Base-by-base conservation (phyloP, 2,797 vertebrate species). In the Kryptopterus vitreolus region DNA sequence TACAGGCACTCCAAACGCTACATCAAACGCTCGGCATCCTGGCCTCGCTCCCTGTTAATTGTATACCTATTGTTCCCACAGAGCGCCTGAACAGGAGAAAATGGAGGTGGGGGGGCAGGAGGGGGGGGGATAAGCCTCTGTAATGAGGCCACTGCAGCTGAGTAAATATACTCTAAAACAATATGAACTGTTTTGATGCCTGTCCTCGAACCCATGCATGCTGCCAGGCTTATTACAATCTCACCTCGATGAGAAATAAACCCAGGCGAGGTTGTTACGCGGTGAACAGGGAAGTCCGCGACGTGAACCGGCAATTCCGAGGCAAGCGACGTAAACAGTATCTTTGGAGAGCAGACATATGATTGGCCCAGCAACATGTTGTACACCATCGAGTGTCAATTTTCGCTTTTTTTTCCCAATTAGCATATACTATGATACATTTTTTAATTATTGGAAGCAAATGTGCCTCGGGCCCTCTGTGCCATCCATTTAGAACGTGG, bases 61-160 rank as follows among this genome's bases (percentile, higher is more conserved):
- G 92, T 91, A 88, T 88, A 88, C 87, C 91, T 89, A 92, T 93
- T 94, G 92, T 94, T 92, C 89, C 90, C 85, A 88, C 82, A 83
- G 86, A 88, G 88, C 90, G 83, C 89, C 88, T 82, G 87, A 88
- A 86, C 88, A 84, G 87, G 86, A 86, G 85, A 88, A 91, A 88
- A 91, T 87, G 86, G 86, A 88, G 86, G 82, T 79, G 82, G 82
- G 77, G 82, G 81, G 76, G 71, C 80, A 33, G 77, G 82, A 82
- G 76, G 71, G 81, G 38, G 77, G 78, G 72, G 81, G 79, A 77
- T 65, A 84, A 77, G 76, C 75, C 79, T 79, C 76, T 26, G 48
- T 91, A 91, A 92, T 90, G 89, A 92, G 90, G 77, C 80, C 87
- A 80, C 87, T 90, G 85, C 89, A 89, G 88, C 87, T 89, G 88